These are phyloP conservation scores for Anneissia japonica DNA, from an alignment of 35 echinoderm and acorn worm species.

Conservation along the genomic window DNA sequence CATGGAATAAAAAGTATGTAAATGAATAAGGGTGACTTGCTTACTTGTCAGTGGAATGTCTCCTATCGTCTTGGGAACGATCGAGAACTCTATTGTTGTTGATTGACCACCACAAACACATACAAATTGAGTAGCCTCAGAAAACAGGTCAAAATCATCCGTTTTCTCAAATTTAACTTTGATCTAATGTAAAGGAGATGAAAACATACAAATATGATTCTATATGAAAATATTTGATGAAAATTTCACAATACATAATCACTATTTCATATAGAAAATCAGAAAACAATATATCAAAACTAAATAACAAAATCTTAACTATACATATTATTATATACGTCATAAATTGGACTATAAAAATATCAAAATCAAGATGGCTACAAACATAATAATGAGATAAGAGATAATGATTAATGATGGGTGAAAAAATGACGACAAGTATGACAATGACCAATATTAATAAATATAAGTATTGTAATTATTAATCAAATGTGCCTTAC, in stretches of 20 bases:
- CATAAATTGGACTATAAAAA: too few relatives aligned
- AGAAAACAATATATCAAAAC: too few relatives aligned
- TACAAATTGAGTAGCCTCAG: background rate
- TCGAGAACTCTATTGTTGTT: conserved; percentile 52
- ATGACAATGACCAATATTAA: background rate
- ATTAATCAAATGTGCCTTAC: conserved; percentile 18
- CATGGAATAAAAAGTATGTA: too few relatives aligned
- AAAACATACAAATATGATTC: too few relatives aligned
- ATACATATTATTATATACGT: too few relatives aligned
- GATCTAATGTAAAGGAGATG: background rate
- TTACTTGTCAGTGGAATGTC: conserved; percentile 68
- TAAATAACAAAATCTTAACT: too few relatives aligned
- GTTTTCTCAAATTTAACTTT: background rate
- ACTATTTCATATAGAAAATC: conserved; percentile 31
- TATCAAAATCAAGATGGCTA: too few relatives aligned
- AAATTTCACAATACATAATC: conserved; percentile 5
- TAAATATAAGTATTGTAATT: background rate
- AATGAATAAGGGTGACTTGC: background rate
- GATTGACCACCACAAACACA: conserved; percentile 80
- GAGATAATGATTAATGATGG: too few relatives aligned
- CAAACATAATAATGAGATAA: too few relatives aligned
- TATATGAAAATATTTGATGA: background rate
- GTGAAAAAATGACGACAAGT: too few relatives aligned
- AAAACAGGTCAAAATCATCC: background rate
- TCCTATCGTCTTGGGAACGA: conserved; percentile 49